These are phyloP conservation scores for Carcinoscorpius rotundicauda DNA, from an alignment of 1,140 invertebrate genomes.

Conservation along the genomic window DNA sequence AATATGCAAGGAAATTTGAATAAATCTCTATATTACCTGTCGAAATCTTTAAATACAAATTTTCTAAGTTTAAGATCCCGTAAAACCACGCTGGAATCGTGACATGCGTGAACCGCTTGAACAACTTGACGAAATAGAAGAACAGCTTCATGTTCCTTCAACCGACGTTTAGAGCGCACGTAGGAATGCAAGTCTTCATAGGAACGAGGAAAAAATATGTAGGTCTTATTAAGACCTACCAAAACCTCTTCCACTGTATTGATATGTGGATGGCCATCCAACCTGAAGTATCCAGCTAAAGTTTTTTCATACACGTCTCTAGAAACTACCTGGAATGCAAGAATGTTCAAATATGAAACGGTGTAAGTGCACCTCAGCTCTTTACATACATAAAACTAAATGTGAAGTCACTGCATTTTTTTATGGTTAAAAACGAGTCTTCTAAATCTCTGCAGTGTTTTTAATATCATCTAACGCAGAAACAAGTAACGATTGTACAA, in stretches of 20 bases:
- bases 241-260: constrained; percentile 56
- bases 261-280: constrained; percentile 52
- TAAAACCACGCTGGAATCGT: constrained; percentile 80
- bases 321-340: constrained; percentile 48
- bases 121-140: constrained; percentile 80
- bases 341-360: not conserved
- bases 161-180: constrained; percentile 63
- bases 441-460: no score
- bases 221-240: constrained; percentile 50
- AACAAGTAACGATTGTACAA: no score
- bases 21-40: constrained; percentile 51
- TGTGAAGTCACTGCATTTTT: no score
- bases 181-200: constrained; percentile 71
- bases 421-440: no score
- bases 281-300: constrained; percentile 53
- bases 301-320: constrained; percentile 43
- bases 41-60: constrained; percentile 86
- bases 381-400: not conserved
- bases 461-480: no score
- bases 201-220: constrained; percentile 52
- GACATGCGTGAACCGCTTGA: constrained; percentile 74
- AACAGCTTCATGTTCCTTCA: constrained; percentile 70
- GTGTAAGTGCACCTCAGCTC: not conserved
- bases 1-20: constrained; percentile 21
- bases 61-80: constrained; percentile 91